Base-by-base conservation (phyloP, 2,888 invertebrate species). In the Idaea biselata region DNA sequence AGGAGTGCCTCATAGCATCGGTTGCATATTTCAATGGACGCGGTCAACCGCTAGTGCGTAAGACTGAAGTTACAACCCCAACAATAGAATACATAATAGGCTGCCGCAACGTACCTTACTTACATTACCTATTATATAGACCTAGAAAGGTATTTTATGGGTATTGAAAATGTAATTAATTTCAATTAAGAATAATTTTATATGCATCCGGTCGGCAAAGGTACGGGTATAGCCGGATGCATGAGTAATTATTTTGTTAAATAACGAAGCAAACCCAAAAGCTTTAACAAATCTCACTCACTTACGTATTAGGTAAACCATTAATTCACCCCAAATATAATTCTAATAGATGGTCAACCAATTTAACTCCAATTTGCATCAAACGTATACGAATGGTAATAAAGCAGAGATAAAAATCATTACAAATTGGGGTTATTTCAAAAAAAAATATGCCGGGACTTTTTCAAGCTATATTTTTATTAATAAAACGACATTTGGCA, bases 351-450 rank as follows among this genome's bases (percentile, higher is more conserved):
- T 3, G 8, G 44, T 8, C 44, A 44, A 14, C 11, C 44, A 44
- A 44, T 44, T 44, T 32, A 31, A 58, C 54, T 59, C 18, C 58
- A 33, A 6, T 60, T 58, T 60, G 64, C 63, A 55, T 63, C 58
- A 61, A 54, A 55, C 55, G 14, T 44, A 44, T 44, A 14, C 44
- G 14, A 14, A 44, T 44, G 5, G 44, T 11, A 44, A 14, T 7
- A 57, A n/a, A 54, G 55, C 32, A 62, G 18, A 16, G 63, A 65
- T 65, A 65, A 63, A 60, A 63, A 65, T 65, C 63, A 61, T 58
- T 59, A 65, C 63, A 59, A 65, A 63, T 63, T 59, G 61, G 58
- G 61, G 65, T 63, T 8, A 11, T 55, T 31, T 16, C 56, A 60
- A 59, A 63, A 58, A 63, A 31, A 60, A 32, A 59, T 61, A 55